Conservation (phyloP, 1,140 invertebrate genomes). For the Bicyclus anynana region DNA sequence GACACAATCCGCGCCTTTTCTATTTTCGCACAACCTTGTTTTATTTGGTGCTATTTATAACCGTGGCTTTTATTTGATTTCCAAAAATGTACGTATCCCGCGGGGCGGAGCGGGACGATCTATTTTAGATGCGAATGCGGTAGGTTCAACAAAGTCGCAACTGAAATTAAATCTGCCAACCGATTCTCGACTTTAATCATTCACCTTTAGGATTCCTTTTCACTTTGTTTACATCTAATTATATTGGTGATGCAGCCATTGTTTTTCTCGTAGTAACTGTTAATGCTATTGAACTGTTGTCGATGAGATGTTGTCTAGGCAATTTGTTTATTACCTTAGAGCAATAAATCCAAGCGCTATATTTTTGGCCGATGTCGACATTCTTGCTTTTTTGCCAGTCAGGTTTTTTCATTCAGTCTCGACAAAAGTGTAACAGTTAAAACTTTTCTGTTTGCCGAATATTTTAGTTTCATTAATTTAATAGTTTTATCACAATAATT, state of each 20-base stretch:
- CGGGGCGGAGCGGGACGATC: constrained; percentile 48
- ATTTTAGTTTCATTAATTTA: not conserved
- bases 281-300: constrained; percentile 26
- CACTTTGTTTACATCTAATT: constrained; percentile 12
- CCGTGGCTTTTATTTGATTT: constrained; percentile 65
- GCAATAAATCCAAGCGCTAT: constrained; percentile 5
- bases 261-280: constrained; percentile 29
- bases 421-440: not conserved
- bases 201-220: constrained; percentile 28
- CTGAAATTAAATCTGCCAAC: constrained; percentile 28
- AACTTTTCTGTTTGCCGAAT: not conserved
- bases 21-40: constrained; percentile 57
- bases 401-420: constrained; percentile 3
- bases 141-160: constrained; percentile 52
- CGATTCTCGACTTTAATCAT: constrained; percentile 41
- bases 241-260: constrained; percentile 22
- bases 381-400: constrained; percentile 11
- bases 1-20: constrained; percentile 18
- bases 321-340: constrained; percentile 15
- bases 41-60: constrained; percentile 53
- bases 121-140: constrained; percentile 56
- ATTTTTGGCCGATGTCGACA: constrained; percentile 11
- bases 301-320: constrained; percentile 13
- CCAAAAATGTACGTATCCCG: constrained; percentile 72
- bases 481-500: not conserved